phyloP scores from a whole-genome alignment of 2,888 invertebrate genomes.

The Hypomecis punctinalis region DNA sequence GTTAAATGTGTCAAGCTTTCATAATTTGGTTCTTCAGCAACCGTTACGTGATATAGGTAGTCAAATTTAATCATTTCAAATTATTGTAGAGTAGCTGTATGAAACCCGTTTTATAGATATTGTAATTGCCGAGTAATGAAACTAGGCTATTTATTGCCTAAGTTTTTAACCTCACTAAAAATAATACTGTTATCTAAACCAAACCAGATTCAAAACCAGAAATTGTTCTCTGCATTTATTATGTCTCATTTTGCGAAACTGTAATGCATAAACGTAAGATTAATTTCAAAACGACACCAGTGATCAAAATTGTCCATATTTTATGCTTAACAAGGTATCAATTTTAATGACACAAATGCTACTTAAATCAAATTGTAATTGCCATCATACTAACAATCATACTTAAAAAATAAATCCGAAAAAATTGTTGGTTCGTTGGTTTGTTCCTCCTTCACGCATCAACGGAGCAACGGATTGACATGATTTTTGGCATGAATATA shows the following conservation, averaged over 20 bases:
- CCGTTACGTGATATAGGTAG: slow-evolving; percentile 15
- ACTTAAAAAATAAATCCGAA: too few species aligned
- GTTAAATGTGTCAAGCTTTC: too few species aligned
- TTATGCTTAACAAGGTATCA: neutral
- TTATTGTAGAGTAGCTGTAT: slow-evolving; percentile 6
- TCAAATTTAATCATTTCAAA: slow-evolving; percentile 23
- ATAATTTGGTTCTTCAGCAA: slow-evolving; percentile 20
- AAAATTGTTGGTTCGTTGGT: too few species aligned
- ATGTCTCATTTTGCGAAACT: neutral
- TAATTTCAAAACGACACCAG: neutral
- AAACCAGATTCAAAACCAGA: slow-evolving; percentile 6
- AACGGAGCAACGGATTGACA: too few species aligned
- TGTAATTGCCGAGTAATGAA: slow-evolving; percentile 10
- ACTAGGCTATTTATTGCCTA: slow-evolving; percentile 24
- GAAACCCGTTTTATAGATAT: slow-evolving; percentile 15
- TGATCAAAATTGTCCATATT: neutral
- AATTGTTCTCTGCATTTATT: neutral
- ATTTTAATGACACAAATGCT: neutral
- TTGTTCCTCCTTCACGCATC: too few species aligned
- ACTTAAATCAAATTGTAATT: neutral
- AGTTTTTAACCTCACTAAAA: slow-evolving; percentile 16
- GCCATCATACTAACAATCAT: too few species aligned
- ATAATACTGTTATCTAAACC: slow-evolving; percentile 7
- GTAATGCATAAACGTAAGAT: neutral
- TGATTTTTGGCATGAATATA: too few species aligned